Evolutionary conservation across 1,140 invertebrate species (phyloP), one percentile per base, ranked within the genome.

Genomic region (Ganaspis sp.): DNA sequence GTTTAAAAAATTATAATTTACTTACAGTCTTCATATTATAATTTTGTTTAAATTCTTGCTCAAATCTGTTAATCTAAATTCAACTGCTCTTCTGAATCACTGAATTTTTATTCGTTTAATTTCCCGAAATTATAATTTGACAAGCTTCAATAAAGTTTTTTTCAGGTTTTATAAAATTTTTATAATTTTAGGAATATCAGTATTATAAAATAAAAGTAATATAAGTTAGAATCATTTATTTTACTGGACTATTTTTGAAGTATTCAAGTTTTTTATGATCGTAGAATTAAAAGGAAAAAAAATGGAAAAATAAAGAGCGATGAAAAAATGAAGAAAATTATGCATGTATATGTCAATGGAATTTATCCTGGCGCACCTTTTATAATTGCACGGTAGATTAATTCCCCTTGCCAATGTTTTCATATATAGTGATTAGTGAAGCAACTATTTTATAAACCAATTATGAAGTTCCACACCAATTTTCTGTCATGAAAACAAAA

Each of bases 341-440:
- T 79, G 81, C n/a, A 70, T 70, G 34, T 76, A 74, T 45, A 26
- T 29, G 38, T 45, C 77, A 37, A 72, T 79, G 58, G 69, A 83
- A 78, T 83, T 79, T 78, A 77, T 85, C 82, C 83, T 82, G 81
- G 81, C 79, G 85, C 85, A 84, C 87, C 82, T 85, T 85, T 85
- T 85, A 86, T 71, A 83, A 81, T 79, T 75, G 83, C 82, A 85
- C 81, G 75, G 79, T 83, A 85, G 80, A 76, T 83, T 80, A 77
- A 83, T 77, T 84, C 79, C 75, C 79, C 79, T 83, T 82, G 72
- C 78, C 79, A 83, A 79, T 83, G 82, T 85, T 82, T 79, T 81
- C 54, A 29, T 42, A 81, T 45, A 11, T 81, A 85, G 82, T 15
- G 42, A 53, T 82, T 83, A 85, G 83, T 70, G n/a, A 81, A 81